These are phyloP conservation scores for Tragelaphus scriptus DNA, from an alignment of 2,113 vertebrate species.

Conservation along the genomic window DNA sequence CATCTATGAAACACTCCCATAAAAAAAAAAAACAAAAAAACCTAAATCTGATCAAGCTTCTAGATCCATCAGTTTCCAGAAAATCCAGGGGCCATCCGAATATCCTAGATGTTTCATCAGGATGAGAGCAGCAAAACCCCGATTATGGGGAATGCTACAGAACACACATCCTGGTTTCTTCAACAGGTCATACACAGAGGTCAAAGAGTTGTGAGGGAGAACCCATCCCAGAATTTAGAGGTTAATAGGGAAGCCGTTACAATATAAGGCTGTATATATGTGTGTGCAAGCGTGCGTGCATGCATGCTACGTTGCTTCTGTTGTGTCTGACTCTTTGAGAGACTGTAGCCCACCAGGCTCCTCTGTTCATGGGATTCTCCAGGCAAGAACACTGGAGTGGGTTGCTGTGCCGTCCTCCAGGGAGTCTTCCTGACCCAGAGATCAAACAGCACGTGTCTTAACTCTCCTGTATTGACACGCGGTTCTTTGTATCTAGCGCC, in stretches of 20 bases:
- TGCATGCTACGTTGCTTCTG: neutral
- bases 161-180: no score
- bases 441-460: neutral
- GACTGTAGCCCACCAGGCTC: neutral
- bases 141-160: accelerated
- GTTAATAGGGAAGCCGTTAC: accelerated
- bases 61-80: neutral
- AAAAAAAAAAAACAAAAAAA: accelerated
- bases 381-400: neutral
- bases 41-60: neutral
- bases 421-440: neutral
- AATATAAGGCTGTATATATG: accelerated
- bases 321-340: neutral
- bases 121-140: neutral
- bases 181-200: neutral
- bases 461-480: no score
- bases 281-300: neutral
- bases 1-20: neutral
- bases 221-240: accelerated
- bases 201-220: no score
- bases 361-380: neutral
- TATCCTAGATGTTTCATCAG: accelerated
- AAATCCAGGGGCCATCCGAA: neutral
- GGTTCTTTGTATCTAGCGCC: no score
- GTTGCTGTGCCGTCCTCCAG: neutral